These are phyloP conservation scores for Rotaria socialis DNA, from an alignment of 2,888 invertebrate genomes.

Conservation along the genomic window DNA sequence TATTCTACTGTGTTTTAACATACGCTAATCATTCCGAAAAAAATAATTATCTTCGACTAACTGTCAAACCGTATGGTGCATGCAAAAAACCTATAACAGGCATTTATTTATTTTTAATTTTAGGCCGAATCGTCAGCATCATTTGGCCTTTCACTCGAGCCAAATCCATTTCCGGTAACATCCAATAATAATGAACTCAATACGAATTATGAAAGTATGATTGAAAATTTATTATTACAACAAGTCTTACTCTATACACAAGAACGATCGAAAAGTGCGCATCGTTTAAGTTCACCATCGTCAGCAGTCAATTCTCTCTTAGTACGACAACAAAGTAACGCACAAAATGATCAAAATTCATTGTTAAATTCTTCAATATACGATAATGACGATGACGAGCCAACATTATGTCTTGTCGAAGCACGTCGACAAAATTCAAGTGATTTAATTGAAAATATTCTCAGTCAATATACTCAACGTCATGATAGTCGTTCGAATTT, in stretches of 20 bases:
- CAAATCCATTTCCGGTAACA: not conserved
- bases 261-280: not conserved
- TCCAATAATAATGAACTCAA: not conserved
- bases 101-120: not conserved
- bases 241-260: constrained; percentile 18
- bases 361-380: not conserved
- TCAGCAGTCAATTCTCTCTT: not conserved
- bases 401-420: constrained; percentile 16
- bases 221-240: constrained; percentile 30
- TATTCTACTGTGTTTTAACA: too few species aligned
- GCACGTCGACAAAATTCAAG: not conserved
- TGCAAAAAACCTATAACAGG: too few species aligned
- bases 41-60: too few species aligned
- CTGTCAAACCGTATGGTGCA: too few species aligned
- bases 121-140: not conserved
- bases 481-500: not conserved
- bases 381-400: not conserved
- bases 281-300: not conserved
- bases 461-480: not conserved
- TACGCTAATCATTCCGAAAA: too few species aligned
- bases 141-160: not conserved
- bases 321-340: not conserved
- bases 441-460: constrained; percentile 17
- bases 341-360: not conserved
- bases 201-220: constrained; percentile 12